A percentile compares a stretch with the other conserved stretches of the same genome.
These are phyloP conservation scores for Styela plicata DNA, from an alignment of 23 tunicate species.

Conservation along the genomic window DNA sequence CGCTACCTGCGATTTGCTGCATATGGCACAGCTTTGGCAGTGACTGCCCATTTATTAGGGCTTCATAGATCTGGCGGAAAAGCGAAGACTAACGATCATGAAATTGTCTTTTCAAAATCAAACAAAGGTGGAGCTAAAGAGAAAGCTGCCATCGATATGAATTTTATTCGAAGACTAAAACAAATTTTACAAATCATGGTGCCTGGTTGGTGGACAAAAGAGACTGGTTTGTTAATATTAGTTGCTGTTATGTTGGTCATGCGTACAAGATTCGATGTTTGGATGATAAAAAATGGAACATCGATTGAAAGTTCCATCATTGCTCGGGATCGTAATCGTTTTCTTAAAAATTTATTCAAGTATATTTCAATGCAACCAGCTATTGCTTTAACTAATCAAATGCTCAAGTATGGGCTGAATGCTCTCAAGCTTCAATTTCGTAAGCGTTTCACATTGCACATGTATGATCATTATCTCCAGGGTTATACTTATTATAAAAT, in stretches of 20 bases:
- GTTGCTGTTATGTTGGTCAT: slow-evolving; percentile 69
- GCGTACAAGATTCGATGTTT: slow-evolving; percentile 88
- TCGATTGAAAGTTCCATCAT: slow-evolving; percentile 93
- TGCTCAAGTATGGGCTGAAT: slow-evolving; percentile 86
- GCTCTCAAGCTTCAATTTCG: slow-evolving; percentile 71
- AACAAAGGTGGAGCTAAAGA: slow-evolving; percentile 34
- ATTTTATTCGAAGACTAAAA: slow-evolving; percentile 41
- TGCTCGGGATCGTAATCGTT: slow-evolving; percentile 54
- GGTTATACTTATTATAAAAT: slow-evolving; percentile 93
- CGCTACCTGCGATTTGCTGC: slow-evolving; percentile 1
- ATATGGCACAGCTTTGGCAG: slow-evolving; percentile 8
- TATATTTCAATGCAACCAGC: slow-evolving; percentile 81
- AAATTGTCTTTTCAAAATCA: slow-evolving; percentile 18
- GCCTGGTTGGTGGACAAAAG: slow-evolving; percentile 82
- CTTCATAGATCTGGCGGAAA: background rate
- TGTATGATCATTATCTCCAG: slow-evolving; percentile 60
- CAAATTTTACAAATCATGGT: slow-evolving; percentile 70
- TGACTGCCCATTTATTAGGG: background rate
- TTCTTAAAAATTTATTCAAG: slow-evolving; percentile 61
- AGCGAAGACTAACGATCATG: background rate
- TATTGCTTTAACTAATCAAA: slow-evolving; percentile 83
- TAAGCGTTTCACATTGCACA: slow-evolving; percentile 69
- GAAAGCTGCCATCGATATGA: slow-evolving; percentile 61
- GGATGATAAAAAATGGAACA: slow-evolving; percentile 95
- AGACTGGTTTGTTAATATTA: slow-evolving; percentile 48